Base-by-base conservation (phyloP, 2,888 invertebrate genomes). In the Lasius platythorax region DNA sequence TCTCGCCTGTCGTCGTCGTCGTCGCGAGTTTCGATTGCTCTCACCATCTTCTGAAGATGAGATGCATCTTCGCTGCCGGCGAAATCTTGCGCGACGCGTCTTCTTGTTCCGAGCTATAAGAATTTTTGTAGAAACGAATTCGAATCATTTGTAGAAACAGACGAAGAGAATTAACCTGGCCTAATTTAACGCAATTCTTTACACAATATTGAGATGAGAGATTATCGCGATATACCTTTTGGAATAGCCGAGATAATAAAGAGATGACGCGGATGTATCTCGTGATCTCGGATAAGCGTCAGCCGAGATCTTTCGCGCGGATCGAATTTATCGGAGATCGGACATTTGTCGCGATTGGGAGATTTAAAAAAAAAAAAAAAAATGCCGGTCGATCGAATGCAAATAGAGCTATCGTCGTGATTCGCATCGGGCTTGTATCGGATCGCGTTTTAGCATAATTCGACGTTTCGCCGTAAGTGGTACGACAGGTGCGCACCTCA, bases 391-490 rank as follows among this genome's bases (percentile, higher is more conserved):
- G 58, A 12, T 37, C 43, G 61, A 79, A 79, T 61, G 12, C 79
- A 79, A 79, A 79, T 72, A 79, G 8, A 46, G 61, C 18, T 37
- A 73, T 79, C 46, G 58, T 46, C 33, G 18, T 73, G 58, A 78
- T 78, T 73, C 61, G 46, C 53, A 56, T 37, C 33, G 58, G 72
- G 72, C 72, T 18, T 53, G 61, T 79, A 72, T 61, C 43, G 72
- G 33, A 37, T 73, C 43, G 46, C 46, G n/a, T 82, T 53, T 90
- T 85, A 88, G 78, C 86, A 85, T 89, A 90, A 90, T 90, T 85
- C 87, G 88, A 84, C 83, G 85, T 82, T 86, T 86, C 74, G 83
- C 76, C 74, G 83, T 79, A 85, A 86, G 78, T 74, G 84, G 75
- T 67, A 70, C 85, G 84, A 90, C 90, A 90, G 90, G 89, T 89